Evolutionary conservation across 2,797 vertebrate species (phyloP), one percentile per base, ranked within the genome.

Genomic region (Sebastes kiyomatsui): DNA sequence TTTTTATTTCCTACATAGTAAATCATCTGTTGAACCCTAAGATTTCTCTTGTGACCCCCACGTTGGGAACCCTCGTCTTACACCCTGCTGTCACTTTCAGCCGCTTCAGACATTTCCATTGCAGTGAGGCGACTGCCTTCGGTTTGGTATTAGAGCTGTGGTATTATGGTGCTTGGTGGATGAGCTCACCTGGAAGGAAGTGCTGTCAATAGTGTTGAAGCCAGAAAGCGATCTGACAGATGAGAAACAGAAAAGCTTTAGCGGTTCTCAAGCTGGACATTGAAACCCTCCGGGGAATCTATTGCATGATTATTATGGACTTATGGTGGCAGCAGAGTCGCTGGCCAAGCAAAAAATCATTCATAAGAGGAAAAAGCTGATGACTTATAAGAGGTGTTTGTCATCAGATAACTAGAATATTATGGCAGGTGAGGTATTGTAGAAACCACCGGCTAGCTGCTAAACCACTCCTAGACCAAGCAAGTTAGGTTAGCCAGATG

Each of bases 161-260:
- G 27, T 58, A 79, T 33, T 67, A 86, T 46, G 83, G 75, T 85
- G 79, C 46, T 76, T 16, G 33, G 23, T 72, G 72, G 74, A 74
- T 66, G 73, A 80, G 58, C 32, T 59, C 74, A 82, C 77, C 84
- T 81, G n/a, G 46, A 80, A 81, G 61, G 79, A 77, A 66, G 54
- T 42, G 28, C 67, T 75, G 71, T 87, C 86, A 69, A 33, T 56
- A 20, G 49, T 38, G 67, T 75, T 75, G 77, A 86, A 84, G 68
- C 72, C 83, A 87, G 68, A 90, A 55, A 81, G 38, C 49, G 42
- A 62, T 80, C 70, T 86, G 87, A 87, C 87, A 86, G 87, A 82
- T 89, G 85, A 88, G 80, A 78, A 81, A 75, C 65, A 32, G 18
- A 42, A 42, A 42, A 80, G 72, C 72, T 42, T 42, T 42, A 18